These are phyloP conservation scores for Diglossa brunneiventris DNA, from an alignment of 2,113 vertebrate genomes.

Conservation along the genomic window DNA sequence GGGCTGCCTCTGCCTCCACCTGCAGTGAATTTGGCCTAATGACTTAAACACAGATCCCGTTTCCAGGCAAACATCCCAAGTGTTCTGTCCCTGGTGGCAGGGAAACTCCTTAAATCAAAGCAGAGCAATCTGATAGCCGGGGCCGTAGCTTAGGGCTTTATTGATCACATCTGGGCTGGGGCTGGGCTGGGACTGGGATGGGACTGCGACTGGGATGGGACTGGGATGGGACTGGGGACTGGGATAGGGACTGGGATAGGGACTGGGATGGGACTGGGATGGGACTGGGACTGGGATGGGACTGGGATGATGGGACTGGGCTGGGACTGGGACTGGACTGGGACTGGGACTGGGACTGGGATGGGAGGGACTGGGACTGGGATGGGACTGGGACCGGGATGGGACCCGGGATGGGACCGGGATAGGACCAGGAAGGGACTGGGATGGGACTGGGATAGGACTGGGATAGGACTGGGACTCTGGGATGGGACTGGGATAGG, in stretches of 20 bases:
- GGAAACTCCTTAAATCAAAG: slow-evolving; percentile 66
- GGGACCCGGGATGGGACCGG: neutral
- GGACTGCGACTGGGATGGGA: neutral
- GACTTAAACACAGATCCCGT: slow-evolving; percentile 64
- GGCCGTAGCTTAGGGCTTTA: neutral
- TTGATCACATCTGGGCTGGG: slow-evolving; percentile 56
- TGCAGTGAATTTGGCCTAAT: slow-evolving; percentile 61
- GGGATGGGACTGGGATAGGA: neutral
- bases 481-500: neutral
- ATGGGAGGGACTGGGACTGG: neutral
- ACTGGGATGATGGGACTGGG: too few species aligned
- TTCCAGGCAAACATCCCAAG: slow-evolving; percentile 61
- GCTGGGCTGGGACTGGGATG: neutral
- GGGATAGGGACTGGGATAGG: neutral
- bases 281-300: neutral
- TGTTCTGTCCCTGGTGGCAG: slow-evolving; percentile 40
- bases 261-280: neutral
- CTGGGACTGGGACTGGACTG: neutral
- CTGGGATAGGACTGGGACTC: neutral
- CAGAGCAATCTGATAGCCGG: neutral
- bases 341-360: too few species aligned
- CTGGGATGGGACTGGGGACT: too few species aligned
- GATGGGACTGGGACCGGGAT: neutral
- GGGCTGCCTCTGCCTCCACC: slow-evolving; percentile 48
- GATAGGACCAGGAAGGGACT: too few species aligned